Base-by-base conservation (phyloP, 92 coral and sea anemone species). In the Desmophyllum pertusum region DNA sequence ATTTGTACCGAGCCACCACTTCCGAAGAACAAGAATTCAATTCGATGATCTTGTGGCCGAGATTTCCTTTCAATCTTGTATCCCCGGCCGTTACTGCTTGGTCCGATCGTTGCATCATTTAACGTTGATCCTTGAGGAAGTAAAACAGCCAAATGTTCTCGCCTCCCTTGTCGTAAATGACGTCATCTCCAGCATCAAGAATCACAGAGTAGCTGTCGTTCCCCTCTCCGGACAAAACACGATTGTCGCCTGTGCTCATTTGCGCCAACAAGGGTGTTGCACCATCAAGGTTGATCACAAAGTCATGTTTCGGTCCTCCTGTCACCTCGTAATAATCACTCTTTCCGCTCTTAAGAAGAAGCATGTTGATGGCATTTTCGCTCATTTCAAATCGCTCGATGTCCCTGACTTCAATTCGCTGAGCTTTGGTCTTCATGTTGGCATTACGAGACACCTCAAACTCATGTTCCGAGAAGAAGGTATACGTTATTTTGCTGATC, bases 161-260 rank as follows among this genome's bases (percentile, higher is more conserved):
- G 66, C 90, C 90, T 82, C 90, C 90, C 52, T 87, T 87, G 77
- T 87, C 90, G 30, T 31, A 81, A 30, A 87, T 82, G 88, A 87
- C 10, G 67, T 78, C 84, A 13, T 81, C 76, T 3, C 75, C 87
- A 3, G 62, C 33, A 63, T 81, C 87, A 42, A 87, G 87, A 48
- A 81, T 74, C 10, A 87, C 80, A 29, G 90, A 87, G 70, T 72
- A 87, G 75, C 80, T 72, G 59, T 87, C 90, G 27, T 72, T 42
- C 7, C 90, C 88, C 13, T 27, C 62, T 31, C 90, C 90, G 14
- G 90, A 87, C 50, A 87, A 72, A 7, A 87, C 76, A 36, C 90
- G 90, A 42, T 81, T 87, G 75, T 72, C 83, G 8, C 90, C 90
- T 0, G 81, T 81, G 40, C 88, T 52, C 74, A 81, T 40, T 61